These are phyloP conservation scores for Hydrozoanthus tunicans DNA, from an alignment of 64 coral and sea anemone genomes.

Conservation along the genomic window DNA sequence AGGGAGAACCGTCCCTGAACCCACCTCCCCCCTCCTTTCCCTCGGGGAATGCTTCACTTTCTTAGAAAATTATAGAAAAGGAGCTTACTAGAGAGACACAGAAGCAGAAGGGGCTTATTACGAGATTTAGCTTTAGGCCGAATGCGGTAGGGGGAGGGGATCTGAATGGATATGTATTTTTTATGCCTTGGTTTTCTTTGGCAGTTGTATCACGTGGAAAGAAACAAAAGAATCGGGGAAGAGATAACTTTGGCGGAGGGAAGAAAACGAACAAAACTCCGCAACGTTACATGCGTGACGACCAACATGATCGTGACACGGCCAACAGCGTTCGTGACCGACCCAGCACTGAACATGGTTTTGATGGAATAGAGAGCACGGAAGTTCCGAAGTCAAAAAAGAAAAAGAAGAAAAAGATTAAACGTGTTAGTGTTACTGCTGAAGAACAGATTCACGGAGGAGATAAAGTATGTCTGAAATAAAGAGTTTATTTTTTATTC, in stretches of 20 bases:
- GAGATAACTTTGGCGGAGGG: not conserved
- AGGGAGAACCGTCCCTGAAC: no score
- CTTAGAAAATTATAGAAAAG: no score
- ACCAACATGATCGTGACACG: not conserved
- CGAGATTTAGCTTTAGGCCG: no score
- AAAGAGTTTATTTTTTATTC: no score
- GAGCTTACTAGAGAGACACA: no score
- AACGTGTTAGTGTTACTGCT: no score
- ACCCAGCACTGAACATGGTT: not conserved
- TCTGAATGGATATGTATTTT: no score
- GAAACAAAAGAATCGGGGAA: not conserved
- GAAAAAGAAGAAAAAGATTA: slow-evolving; percentile 5
- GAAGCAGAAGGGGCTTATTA: no score
- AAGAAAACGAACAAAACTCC: not conserved
- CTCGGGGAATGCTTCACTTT: no score
- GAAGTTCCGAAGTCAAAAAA: not conserved
- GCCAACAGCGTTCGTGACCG: not conserved
- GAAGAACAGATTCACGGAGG: not conserved
- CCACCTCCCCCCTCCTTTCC: no score
- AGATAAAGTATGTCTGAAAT: not conserved
- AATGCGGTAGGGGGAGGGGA: no score
- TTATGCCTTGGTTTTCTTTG: not conserved
- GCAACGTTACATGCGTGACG: not conserved
- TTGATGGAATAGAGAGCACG: not conserved
- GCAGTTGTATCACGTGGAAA: not conserved